phyloP scores from a whole-genome alignment of 1,140 invertebrate species.

The Parasteatoda tepidariorum region DNA sequence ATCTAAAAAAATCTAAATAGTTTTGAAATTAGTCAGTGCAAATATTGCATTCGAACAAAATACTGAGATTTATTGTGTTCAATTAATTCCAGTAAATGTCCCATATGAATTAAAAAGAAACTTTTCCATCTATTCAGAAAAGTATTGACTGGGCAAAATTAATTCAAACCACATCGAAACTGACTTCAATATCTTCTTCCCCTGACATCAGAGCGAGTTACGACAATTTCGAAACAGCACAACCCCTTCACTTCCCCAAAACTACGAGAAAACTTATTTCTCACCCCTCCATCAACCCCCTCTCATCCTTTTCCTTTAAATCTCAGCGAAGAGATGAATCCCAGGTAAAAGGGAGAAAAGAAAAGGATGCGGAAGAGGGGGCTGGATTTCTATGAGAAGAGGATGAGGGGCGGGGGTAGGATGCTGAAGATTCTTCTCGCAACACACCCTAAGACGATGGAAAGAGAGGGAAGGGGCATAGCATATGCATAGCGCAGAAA shows the following conservation, averaged over 20 bases:
- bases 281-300: slow-evolving; percentile 1
- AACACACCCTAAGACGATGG: not conserved
- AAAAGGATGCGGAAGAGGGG: not conserved
- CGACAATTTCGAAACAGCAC: slow-evolving; percentile 11
- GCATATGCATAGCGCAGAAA: slow-evolving; percentile 33
- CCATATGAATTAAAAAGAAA: no score
- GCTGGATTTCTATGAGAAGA: slow-evolving; percentile 14
- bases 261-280: slow-evolving; percentile 22
- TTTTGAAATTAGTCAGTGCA: no score
- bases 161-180: no score
- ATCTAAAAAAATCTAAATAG: no score
- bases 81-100: no score
- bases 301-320: not conserved
- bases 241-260: slow-evolving; percentile 13
- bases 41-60: no score
- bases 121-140: no score
- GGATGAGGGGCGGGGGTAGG: not conserved
- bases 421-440: not conserved
- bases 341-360: slow-evolving; percentile 11
- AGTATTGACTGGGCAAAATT: no score
- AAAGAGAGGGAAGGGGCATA: not conserved
- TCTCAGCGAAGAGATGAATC: slow-evolving; percentile 27
- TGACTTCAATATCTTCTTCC: no score
- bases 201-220: not conserved
- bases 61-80: no score